Evolutionary conservation across 2,797 vertebrate genomes (phyloP).

Genomic region (Liasis olivaceus): DNA sequence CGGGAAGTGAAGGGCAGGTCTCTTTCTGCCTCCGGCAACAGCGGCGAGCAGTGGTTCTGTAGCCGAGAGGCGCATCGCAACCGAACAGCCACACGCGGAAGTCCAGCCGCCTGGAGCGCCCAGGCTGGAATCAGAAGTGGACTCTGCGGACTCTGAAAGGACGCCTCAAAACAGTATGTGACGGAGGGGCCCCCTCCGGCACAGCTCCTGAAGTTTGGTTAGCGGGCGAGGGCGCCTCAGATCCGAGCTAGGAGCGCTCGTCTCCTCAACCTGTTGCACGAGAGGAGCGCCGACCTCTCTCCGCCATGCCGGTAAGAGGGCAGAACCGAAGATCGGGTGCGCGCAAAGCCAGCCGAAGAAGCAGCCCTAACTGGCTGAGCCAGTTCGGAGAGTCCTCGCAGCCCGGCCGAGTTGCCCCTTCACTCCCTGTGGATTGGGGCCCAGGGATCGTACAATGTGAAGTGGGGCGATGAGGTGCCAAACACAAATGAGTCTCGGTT

Average conservation of each 20-base stretch:
- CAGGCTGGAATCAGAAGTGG: accelerated
- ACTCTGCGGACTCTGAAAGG: accelerated
- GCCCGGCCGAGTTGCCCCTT: not conserved
- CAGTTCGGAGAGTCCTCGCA: too few relatives aligned
- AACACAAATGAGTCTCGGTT: not conserved
- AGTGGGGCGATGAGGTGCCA: not conserved
- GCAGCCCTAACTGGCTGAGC: not conserved
- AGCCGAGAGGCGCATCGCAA: not conserved
- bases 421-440: not conserved
- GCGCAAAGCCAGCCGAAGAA: not conserved
- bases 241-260: accelerated
- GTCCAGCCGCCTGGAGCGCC: not conserved
- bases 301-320: conserved; percentile 66
- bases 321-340: accelerated
- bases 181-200: accelerated
- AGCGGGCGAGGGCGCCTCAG: accelerated
- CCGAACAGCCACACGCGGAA: conserved; percentile 44
- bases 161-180: accelerated
- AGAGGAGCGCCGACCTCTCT: accelerated
- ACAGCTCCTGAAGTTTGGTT: accelerated
- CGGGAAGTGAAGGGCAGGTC: not conserved
- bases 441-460: not conserved
- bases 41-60: not conserved
- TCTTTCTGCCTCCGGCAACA: not conserved
- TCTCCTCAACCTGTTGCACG: not conserved